Evolutionary conservation across 1,140 invertebrate species (phyloP).

Genomic region (Meteorus sp.): DNA sequence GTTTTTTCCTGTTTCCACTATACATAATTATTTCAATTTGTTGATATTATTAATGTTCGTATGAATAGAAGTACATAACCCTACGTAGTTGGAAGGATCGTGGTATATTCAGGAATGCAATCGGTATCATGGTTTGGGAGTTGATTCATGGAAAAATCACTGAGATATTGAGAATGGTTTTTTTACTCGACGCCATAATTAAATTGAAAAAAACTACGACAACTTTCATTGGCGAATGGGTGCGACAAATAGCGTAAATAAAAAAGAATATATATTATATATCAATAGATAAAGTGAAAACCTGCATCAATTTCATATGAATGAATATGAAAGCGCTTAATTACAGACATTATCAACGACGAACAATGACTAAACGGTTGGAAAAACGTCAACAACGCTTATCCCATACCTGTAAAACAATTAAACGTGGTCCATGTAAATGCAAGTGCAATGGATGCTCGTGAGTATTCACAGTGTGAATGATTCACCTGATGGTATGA

Average conservation of each 20-base stretch:
- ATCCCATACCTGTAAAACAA: constrained; percentile 5
- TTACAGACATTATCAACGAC: constrained; percentile 20
- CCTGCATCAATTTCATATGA: constrained; percentile 2
- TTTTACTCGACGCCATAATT: constrained; percentile 23
- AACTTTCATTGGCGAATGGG: constrained; percentile 14
- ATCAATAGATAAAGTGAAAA: constrained; percentile 4
- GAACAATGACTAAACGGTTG: constrained; percentile 22
- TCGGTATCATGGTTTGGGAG: constrained; percentile 25
- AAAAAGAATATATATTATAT: too few relatives aligned
- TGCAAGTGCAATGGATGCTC: constrained; percentile 25
- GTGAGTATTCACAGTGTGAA: constrained; percentile 21
- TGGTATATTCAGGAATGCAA: background rate
- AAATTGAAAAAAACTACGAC: constrained; percentile 23
- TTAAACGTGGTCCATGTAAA: constrained; percentile 13
- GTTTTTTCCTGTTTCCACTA: too few relatives aligned
- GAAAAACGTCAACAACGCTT: constrained; percentile 16
- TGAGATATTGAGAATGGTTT: constrained; percentile 18
- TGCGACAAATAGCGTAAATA: constrained; percentile 31
- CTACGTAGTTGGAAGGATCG: constrained; percentile 18
- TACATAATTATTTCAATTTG: too few relatives aligned
- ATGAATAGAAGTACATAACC: constrained; percentile 1
- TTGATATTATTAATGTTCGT: background rate
- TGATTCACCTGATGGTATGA: background rate
- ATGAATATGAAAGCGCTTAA: background rate
- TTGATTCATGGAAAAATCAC: constrained; percentile 9